These are phyloP conservation scores for Montipora capitata DNA, from an alignment of 92 coral and sea anemone genomes.

Conservation along the genomic window DNA sequence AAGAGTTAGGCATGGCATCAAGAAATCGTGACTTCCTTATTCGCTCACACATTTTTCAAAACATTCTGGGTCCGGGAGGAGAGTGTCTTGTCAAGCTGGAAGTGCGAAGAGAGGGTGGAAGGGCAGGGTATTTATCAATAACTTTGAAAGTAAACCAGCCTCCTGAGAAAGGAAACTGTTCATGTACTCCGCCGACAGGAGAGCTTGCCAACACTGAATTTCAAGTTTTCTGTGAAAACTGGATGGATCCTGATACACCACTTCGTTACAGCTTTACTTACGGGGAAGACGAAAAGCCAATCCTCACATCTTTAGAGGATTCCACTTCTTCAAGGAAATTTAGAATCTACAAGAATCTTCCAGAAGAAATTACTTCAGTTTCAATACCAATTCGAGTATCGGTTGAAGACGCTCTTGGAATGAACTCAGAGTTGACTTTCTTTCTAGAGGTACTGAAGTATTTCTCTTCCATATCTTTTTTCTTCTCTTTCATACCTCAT, in stretches of 20 bases:
- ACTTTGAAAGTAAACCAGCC: constrained; percentile 61
- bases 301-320: constrained; percentile 24
- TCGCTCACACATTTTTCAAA: constrained; percentile 18
- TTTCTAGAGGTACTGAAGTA: neutral
- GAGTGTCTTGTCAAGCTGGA: constrained; percentile 24
- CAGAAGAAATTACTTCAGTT: neutral
- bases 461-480: neutral
- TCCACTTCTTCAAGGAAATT: constrained; percentile 25
- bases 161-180: constrained; percentile 78
- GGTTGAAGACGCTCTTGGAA: constrained; percentile 41
- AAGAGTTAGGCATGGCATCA: constrained; percentile 2
- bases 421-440: constrained; percentile 1
- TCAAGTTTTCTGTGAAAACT: constrained; percentile 72
- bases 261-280: constrained; percentile 76
- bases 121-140: constrained; percentile 32
- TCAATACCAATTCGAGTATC: constrained; percentile 6
- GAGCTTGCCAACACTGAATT: constrained; percentile 74
- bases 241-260: constrained; percentile 84
- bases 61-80: constrained; percentile 37
- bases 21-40: neutral
- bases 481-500: no score
- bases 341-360: constrained; percentile 6
- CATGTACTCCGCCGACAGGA: constrained; percentile 68
- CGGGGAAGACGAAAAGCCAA: constrained; percentile 29
- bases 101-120: constrained; percentile 59